Evolutionary conservation across 2,113 vertebrate genomes (phyloP), one percentile per base, ranked within the genome.

Genomic region (Hoplias malabaricus): DNA sequence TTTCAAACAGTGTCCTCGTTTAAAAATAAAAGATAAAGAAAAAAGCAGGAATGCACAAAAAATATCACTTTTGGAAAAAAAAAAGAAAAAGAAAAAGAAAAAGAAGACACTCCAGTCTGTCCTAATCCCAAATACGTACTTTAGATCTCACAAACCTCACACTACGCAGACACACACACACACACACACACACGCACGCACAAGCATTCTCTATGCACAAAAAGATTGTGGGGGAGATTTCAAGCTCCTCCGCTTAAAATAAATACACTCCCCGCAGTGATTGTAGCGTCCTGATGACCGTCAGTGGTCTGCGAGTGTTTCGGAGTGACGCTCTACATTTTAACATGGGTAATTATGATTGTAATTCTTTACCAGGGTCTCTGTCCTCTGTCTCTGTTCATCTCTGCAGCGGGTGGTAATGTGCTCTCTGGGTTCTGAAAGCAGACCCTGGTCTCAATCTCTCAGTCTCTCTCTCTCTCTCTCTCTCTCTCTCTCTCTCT

Each of bases 41-140:
- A 87, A 90, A 91, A 90, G 89, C 91, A 92, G 94, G 94, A 94
- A 95, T 95, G 94, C 91, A 93, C 92, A 70, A 90, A 93, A 92
- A 93, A 90, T 73, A 90, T 92, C 90, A 92, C 91, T 77, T 87
- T 77, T 89, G 84, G 89, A 84, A 90, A 88, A 90, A 90, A 88
- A 90, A 23, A 36, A 75, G 73, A 40, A 14, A 74, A 94, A 90
- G 90, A 86, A 89, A 91, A 88, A 89, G 63, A 88, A 93, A 91
- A 88, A 89, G 63, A 88, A 93, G 91, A 92, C 88, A 88, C 91
- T 91, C 91, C 90, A 92, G 86, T 91, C 90, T 90, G 87, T 92
- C 92, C 91, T 89, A 84, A 90, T 92, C 92, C 93, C 81, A 91
- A 93, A 90, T 90, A 89, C 89, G 91, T 87, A 93, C 90, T 93